Base-by-base conservation (phyloP, 2,888 invertebrate species). In the Octonoba sinensis region DNA sequence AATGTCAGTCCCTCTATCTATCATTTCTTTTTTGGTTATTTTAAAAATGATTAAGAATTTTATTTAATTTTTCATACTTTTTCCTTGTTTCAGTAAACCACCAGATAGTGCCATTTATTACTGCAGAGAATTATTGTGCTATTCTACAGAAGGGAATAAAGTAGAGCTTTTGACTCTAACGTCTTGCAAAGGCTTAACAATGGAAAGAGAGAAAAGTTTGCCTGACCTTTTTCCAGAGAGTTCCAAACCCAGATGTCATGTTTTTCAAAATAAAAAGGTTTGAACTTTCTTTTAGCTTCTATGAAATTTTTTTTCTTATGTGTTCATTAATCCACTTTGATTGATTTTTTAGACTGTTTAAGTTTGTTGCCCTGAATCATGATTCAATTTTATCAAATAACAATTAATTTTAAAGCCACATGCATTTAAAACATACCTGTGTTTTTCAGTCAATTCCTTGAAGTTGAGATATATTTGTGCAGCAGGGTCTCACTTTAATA, bases 131-230 rank as follows among this genome's bases (percentile, higher is more conserved):
- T 92, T 94, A 85, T 91, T 95, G 44, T 92, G 94, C 86, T 91
- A 93, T 87, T 94, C 95, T 0, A 88, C 95, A 69, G 95, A 96
- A 89, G 93, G 91, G 56, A 89, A 94, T 85, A 91, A 93, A 78
- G 91, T 96, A 70, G 96, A 96, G 89, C 89, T 96, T 72, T 88
- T 96, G 76, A 96, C 96, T 0, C 93, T 96, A 85, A 91, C 93
- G 13, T 95, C 95, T 0, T 92, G 92, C 87, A 93, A 94, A 87
- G 94, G 94, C 70, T 93, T 95, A 59, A 92, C 92, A 8, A 89
- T 89, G 51, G 92, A 93, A 85, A 90, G 92, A 85, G 96, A 96
- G 88, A 92, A 92, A 0, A 90, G 92, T 85, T 91, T 96, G 82
- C 91, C 86, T 20, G 86, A 88, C 78, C 86, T 89, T 18, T 89